Conservation (phyloP, 2,797 vertebrate species). For the Protonibea diacanthus region DNA sequence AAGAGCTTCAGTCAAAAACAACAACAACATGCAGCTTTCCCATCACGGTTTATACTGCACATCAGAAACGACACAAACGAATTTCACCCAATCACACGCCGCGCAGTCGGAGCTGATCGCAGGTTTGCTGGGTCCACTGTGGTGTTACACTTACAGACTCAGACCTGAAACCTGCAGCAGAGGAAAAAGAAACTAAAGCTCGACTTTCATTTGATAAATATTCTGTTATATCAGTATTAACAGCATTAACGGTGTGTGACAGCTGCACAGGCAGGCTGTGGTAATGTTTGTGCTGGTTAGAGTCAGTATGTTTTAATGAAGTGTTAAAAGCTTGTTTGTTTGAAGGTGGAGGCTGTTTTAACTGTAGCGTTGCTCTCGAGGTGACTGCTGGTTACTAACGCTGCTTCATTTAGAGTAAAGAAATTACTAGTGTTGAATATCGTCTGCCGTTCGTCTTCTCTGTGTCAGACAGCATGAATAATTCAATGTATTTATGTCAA, state of each 20-base stretch:
- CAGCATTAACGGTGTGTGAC: no score
- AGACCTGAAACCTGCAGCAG: neutral
- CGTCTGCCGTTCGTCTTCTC: no score
- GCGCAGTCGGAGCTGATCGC: neutral
- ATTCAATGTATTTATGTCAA: conserved; percentile 27
- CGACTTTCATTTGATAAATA: no score
- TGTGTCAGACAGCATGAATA: conserved; percentile 29
- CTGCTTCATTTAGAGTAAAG: conserved; percentile 13
- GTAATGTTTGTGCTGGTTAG: neutral
- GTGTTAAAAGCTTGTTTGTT: neutral
- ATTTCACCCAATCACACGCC: neutral
- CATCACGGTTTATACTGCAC: no score
- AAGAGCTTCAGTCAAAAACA: neutral
- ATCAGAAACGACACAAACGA: no score
- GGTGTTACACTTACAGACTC: neutral
- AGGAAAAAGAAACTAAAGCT: no score
- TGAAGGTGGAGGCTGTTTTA: neutral
- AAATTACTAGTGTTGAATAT: neutral
- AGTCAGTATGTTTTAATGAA: conserved; percentile 11
- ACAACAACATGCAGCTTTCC: neutral
- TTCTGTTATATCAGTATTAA: no score
- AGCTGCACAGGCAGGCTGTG: neutral
- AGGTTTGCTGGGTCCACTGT: neutral
- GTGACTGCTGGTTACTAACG: neutral
- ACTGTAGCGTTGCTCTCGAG: neutral